A percentile compares a stretch with the other conserved stretches of the same genome.
These are phyloP conservation scores for Masticophis lateralis DNA, from an alignment of 2,797 vertebrate species.

Conservation along the genomic window DNA sequence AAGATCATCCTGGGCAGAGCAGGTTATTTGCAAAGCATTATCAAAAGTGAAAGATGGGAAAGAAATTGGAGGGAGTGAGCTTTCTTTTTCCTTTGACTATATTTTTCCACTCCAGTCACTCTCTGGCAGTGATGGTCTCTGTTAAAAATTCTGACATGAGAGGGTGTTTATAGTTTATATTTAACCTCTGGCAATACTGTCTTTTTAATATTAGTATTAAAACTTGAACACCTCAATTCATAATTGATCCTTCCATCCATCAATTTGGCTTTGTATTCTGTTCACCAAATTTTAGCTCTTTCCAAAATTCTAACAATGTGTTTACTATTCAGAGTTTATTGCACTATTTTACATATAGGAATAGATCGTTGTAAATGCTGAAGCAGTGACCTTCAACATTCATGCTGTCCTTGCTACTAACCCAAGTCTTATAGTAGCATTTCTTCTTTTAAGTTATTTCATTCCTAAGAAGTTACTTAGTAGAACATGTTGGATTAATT, in stretches of 20 bases:
- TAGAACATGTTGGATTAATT: conserved; percentile 30
- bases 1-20: background rate
- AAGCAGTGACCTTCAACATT: conserved; percentile 27
- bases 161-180: background rate
- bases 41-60: background rate
- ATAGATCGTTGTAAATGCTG: conserved; percentile 24
- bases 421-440: conserved; percentile 1
- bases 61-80: background rate
- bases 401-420: conserved; percentile 14
- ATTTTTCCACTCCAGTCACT: background rate
- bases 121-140: background rate
- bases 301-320: background rate
- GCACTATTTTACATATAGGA: conserved; percentile 27
- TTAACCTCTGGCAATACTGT: background rate
- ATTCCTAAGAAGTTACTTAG: conserved; percentile 8
- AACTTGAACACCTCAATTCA: conserved; percentile 13
- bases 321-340: conserved; percentile 30
- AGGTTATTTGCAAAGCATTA: background rate
- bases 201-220: conserved; percentile 36
- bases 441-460: conserved; percentile 29
- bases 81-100: background rate
- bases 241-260: conserved; percentile 4
- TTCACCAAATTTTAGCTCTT: conserved; percentile 19
- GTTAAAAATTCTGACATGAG: background rate
- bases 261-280: conserved; percentile 21